Evolutionary conservation across 2,888 invertebrate species (phyloP).

Genomic region (Plebejus argus): DNA sequence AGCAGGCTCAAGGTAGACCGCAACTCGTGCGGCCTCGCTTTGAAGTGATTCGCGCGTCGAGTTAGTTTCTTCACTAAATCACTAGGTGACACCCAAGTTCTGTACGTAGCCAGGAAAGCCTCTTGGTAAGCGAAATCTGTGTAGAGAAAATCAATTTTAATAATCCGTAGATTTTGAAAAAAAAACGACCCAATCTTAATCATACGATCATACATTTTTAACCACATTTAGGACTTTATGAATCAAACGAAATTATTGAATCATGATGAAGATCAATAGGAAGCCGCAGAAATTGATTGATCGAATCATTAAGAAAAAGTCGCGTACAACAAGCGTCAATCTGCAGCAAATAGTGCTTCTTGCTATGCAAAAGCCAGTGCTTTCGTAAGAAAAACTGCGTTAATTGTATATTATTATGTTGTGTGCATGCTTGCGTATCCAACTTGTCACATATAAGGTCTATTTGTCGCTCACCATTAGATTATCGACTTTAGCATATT

Average conservation of each 20-base stretch:
- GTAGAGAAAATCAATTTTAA: conserved; percentile 38
- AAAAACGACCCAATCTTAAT: conserved; percentile 28
- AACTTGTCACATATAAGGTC: not conserved
- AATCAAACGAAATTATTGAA: too few relatives aligned
- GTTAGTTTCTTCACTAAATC: conserved; percentile 93
- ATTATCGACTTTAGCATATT: not conserved
- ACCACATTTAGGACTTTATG: not conserved
- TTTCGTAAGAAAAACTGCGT: not conserved
- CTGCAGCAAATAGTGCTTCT: conserved; percentile 16
- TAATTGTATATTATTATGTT: not conserved
- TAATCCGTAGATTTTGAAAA: not conserved
- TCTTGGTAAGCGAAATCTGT: conserved; percentile 96
- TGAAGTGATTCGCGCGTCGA: conserved; percentile 84
- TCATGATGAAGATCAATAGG: not conserved
- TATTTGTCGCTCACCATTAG: not conserved
- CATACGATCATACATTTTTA: not conserved
- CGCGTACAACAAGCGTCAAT: conserved; percentile 22
- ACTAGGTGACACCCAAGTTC: conserved; percentile 95
- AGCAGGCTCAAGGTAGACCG: conserved; percentile 94
- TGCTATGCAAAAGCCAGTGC: conserved; percentile 28
- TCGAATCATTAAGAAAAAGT: conserved; percentile 21
- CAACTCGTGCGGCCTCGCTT: conserved; percentile 84
- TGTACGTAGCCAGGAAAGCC: conserved; percentile 98
- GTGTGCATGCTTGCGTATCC: conserved; percentile 17
- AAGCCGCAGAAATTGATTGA: not conserved